Evolutionary conservation across 2,888 invertebrate species (phyloP), one percentile per base, ranked within the genome.

Genomic region (Pollenia angustigena): DNA sequence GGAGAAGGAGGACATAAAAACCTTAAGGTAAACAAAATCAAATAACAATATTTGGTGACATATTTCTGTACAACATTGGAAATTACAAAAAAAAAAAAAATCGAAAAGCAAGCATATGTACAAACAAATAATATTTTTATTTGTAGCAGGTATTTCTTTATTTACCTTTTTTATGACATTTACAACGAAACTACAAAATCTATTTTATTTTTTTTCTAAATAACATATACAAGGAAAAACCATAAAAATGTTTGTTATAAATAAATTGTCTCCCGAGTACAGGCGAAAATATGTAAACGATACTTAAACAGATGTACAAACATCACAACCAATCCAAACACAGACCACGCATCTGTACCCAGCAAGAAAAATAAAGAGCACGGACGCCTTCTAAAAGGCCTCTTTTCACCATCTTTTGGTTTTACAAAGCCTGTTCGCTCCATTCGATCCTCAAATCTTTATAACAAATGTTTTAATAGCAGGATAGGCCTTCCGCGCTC

Each of bases 81-180:
- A 58, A 16, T 32, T 66, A 50, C 44, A 42, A 52, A 40, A 56
- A 66, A 64, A 72, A 52, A 58, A 60, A 40, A 32, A 40, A 16
- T 42, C 4, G 54, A 12, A 66, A 75, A 52, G 50, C 18, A 54
- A 50, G 18, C 85, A 81, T 52, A 58, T 68, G 74, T 48, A 68
- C 64, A 78, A 50, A 81, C n/a, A 85, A 54, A 64, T 64, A 48
- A 75, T 42, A 62, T 58, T 58, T 75, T 60, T 54, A 76, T 78
- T 62, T 79, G 56, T 44, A 69, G 85, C 74, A 81, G 76, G 71
- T 76, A 76, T 76, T 72, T 69, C 32, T 79, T 69, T 68, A 68
- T 81, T 81, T 78, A 48, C 66, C 50, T 32, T 81, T 78, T 78
- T 81, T 78, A 74, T 85, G 85, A 44, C 62, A 74, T 56, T 50